Evolutionary conservation across 2,888 invertebrate genomes (phyloP), one percentile per base, ranked within the genome.

Genomic region (Oithona nana): DNA sequence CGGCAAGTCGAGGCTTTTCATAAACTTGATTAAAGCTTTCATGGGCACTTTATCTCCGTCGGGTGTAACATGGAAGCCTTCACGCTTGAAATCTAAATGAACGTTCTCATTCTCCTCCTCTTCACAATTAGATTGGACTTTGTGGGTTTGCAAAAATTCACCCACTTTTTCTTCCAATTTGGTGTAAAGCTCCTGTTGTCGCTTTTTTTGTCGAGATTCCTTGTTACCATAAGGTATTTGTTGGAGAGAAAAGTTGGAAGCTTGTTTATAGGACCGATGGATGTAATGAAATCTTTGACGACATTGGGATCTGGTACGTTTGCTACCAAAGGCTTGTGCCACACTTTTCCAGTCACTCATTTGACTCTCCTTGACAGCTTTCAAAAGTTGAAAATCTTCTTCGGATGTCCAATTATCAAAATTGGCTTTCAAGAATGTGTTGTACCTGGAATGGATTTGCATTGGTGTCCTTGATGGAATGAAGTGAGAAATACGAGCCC

Each of bases 391-490:
- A 20, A 26, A 3, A 49, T 59, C 59, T 13, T 59, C 59, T n/a
- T 59, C 49, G 4, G 22, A n/a, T 16, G 48, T 59, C 59, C 59
- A 59, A 28, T 24, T 22, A 16, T n/a, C 20, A 13, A 59, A 1
- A 50, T 48, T 49, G 1, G 49, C 48, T 1, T 24, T 26, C 22
- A 59, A 28, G 24, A 49, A 1, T 26, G 2, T 48, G 24, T 59
- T 20, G 29, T 59, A 59, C 28, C 59, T 48, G 4, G 49, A 51
- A 28, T 51, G 58, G 24, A 64, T 63, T 54, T 64, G 64, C 24
- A 57, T 58, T n/a, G 62, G 52, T 13, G 62, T 63, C 3, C 64
- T 49, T 11, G 31, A 52, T 22, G 56, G 62, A 2, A 64, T n/a
- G 20, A 63, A 64, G 1, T 51, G 52, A 28, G 62, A 48, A 22